A percentile compares a stretch with the other conserved stretches of the same genome.
These are phyloP conservation scores for Melanophora roralis DNA, from an alignment of 2,888 invertebrate species.

Conservation along the genomic window DNA sequence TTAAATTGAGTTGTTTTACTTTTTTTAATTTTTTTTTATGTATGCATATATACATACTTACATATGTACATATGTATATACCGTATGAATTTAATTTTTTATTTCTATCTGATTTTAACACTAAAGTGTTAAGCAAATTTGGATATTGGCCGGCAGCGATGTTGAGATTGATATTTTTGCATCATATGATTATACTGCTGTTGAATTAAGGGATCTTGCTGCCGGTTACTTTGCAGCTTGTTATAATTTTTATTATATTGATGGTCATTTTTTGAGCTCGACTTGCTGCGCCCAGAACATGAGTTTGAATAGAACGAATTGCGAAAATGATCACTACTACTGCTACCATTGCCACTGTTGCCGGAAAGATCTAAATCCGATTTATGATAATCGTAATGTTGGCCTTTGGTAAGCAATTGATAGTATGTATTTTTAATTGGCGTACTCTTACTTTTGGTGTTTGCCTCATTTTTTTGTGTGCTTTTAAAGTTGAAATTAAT, in stretches of 20 bases:
- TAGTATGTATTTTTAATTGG: slow-evolving; percentile 60
- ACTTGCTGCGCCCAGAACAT: slow-evolving; percentile 35
- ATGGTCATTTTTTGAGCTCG: slow-evolving; percentile 1
- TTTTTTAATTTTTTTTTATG: too few species aligned
- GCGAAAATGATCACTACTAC: slow-evolving; percentile 39
- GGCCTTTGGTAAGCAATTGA: slow-evolving; percentile 58
- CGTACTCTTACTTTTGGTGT: background rate
- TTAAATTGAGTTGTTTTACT: too few species aligned
- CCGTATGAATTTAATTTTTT: background rate
- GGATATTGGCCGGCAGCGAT: slow-evolving; percentile 57
- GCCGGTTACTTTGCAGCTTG: background rate
- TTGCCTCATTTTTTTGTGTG: slow-evolving; percentile 5
- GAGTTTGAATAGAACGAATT: slow-evolving; percentile 24
- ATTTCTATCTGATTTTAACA: background rate
- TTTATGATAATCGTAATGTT: slow-evolving; percentile 55
- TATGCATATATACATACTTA: too few species aligned
- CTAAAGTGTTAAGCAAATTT: slow-evolving; percentile 58
- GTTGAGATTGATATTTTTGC: slow-evolving; percentile 44
- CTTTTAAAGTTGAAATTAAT: slow-evolving; percentile 30
- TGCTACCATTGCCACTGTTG: slow-evolving; percentile 42
- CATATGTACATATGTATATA: background rate
- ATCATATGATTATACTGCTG: background rate
- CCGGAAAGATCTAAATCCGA: slow-evolving; percentile 48
- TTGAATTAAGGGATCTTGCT: slow-evolving; percentile 33
- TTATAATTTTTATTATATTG: background rate